phyloP scores from a whole-genome alignment of 2,797 vertebrate genomes.

The Artibeus lituratus region DNA sequence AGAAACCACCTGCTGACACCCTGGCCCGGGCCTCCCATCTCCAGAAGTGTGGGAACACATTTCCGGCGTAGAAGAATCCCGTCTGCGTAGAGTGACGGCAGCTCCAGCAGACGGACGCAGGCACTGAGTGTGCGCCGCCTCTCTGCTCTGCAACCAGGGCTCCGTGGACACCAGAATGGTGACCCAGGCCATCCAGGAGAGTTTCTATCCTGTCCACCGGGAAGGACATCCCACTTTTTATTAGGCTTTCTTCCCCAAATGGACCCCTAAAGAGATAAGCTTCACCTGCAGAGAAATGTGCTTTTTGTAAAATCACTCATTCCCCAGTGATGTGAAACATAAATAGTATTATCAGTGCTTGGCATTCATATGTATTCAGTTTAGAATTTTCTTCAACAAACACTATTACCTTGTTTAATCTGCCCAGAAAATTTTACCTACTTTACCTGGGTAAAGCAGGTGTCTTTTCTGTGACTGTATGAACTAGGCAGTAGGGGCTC shows the following conservation, averaged over 20 bases:
- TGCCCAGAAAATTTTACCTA: background rate
- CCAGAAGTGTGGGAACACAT: background rate
- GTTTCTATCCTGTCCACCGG: background rate
- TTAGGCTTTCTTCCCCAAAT: background rate
- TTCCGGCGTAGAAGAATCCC: rapidly evolving
- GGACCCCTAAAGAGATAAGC: background rate
- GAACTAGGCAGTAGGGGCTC: background rate
- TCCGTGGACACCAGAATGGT: background rate
- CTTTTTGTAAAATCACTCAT: background rate
- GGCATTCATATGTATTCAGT: background rate
- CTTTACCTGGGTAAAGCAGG: background rate
- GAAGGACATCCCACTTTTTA: background rate
- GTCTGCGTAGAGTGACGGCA: rapidly evolving
- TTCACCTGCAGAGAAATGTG: background rate
- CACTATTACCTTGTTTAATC: background rate
- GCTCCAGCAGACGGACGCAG: too few species aligned
- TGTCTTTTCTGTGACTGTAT: background rate
- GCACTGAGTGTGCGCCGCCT: background rate
- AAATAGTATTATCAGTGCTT: background rate
- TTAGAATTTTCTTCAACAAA: background rate
- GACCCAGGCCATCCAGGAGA: background rate
- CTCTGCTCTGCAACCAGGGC: background rate
- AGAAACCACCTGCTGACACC: background rate
- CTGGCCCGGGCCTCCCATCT: background rate
- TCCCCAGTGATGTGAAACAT: background rate